These are phyloP conservation scores for Argentina silus DNA, from an alignment of 2,797 vertebrate species.

Conservation along the genomic window DNA sequence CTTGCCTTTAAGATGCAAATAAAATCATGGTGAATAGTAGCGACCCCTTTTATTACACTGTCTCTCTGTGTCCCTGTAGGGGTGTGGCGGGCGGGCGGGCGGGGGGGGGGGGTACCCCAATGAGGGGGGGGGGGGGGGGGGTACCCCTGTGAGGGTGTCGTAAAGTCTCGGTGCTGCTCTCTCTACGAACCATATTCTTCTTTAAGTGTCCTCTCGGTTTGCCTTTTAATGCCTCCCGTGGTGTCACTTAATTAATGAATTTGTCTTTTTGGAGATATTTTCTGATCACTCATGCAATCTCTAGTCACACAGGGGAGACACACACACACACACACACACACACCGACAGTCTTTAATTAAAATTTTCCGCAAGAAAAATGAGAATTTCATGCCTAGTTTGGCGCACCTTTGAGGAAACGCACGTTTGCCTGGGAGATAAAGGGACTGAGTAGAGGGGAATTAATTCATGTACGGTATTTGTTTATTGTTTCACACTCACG, in stretches of 20 bases:
- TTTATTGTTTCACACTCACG: background rate
- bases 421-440: conserved; percentile 14
- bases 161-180: background rate
- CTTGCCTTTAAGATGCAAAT: background rate
- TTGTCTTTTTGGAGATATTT: conserved; percentile 27
- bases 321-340: no score
- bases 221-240: conserved; percentile 37
- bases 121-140: background rate
- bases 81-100: background rate
- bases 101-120: background rate
- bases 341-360: conserved; percentile 22
- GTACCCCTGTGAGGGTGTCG: background rate
- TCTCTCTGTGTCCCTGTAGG: background rate
- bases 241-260: conserved; percentile 34
- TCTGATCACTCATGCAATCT: conserved; percentile 38
- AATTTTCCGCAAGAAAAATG: conserved; percentile 16
- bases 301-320: conserved; percentile 3
- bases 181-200: background rate
- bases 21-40: background rate
- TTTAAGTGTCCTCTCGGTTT: conserved; percentile 14
- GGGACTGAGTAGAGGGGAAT: conserved; percentile 1
- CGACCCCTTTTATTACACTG: conserved; percentile 10
- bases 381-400: conserved; percentile 25
- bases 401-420: conserved; percentile 21
- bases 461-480: background rate